These are phyloP conservation scores for Pyrocoelia pectoralis DNA, from an alignment of 2,888 invertebrate genomes.

Conservation along the genomic window DNA sequence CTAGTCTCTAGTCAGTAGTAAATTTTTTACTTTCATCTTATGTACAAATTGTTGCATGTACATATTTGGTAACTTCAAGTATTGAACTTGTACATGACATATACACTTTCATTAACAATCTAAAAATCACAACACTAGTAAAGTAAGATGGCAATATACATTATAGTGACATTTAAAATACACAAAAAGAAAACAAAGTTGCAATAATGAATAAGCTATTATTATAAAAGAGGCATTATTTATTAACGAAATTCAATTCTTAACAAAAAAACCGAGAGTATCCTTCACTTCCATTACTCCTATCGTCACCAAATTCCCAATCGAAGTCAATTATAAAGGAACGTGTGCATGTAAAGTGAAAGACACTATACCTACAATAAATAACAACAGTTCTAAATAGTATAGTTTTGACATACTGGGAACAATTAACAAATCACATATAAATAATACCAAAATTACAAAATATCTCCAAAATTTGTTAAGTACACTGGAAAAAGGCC, in stretches of 20 bases:
- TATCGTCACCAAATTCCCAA: too few relatives aligned
- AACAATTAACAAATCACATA: constrained; percentile 13
- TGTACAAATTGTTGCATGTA: constrained; percentile 58
- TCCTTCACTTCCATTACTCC: not conserved
- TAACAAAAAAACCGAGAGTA: constrained; percentile 6
- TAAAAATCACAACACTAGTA: constrained; percentile 58
- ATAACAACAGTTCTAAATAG: constrained; percentile 1
- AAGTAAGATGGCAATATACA: constrained; percentile 53
- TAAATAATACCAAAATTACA: constrained; percentile 18
- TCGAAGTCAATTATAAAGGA: too few relatives aligned
- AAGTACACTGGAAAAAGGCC: constrained; percentile 39
- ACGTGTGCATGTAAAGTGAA: not conserved
- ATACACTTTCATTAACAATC: constrained; percentile 39
- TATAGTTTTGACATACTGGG: not conserved
- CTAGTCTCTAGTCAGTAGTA: constrained; percentile 57
- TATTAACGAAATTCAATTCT: not conserved
- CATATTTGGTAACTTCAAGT: constrained; percentile 62
- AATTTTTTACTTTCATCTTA: constrained; percentile 47
- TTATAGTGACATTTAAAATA: constrained; percentile 40
- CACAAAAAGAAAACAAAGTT: constrained; percentile 23
- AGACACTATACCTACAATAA: not conserved
- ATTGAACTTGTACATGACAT: constrained; percentile 50
- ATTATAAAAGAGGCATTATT: constrained; percentile 10
- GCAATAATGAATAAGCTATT: constrained; percentile 8
- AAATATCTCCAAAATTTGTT: constrained; percentile 20